Base-by-base conservation (phyloP, 2,888 invertebrate genomes). In the Metalampra italica region DNA sequence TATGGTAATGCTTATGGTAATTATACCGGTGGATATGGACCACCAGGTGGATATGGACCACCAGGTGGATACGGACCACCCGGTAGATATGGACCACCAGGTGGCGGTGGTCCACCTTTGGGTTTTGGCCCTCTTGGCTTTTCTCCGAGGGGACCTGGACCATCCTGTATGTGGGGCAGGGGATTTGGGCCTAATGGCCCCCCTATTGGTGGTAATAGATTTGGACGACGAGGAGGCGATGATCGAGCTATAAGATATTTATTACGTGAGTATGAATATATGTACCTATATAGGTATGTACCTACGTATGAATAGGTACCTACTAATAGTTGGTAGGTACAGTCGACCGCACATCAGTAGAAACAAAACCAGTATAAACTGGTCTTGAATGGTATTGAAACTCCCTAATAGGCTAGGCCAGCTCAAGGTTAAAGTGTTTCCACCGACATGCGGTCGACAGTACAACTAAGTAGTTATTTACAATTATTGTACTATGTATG, bases 1-100 rank as follows among this genome's bases (percentile, higher is more conserved):
- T 82, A 81, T 47, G 65, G 62, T 47, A 68, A 75, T 60, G 82
- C 82, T 8, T 82, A 72, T 62, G 81, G 81, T 32, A 56, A 72
- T 54, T 81, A 82, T 52, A 65, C 59, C 22, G 81, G 81, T 13
- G 78, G 78, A 7, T 80, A 78, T 56, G 70, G 74, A 3, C 70
- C 66, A 8, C 61, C 52, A 15, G 50, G 48, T 12, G 55, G 51
- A 3, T 60, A 51, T 52, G 57, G 60, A 0, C 52, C 56, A 38
- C 44, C 43, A 12, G 56, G 51, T 14, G 45, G 42, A 42, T 63
- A 56, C 54, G 57, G 58, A 9, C 56, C 60, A 8, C 51, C 53
- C 30, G 42, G 52, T 9, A 57, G 52, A 41, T 55, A 39, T 12
- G 50, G 52, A 12, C 56, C 57, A 7, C 57, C 47, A 4, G 13